Evolutionary conservation across 2,888 invertebrate genomes (phyloP), one percentile per base, ranked within the genome.

Genomic region (Tetanocera ferruginea): DNA sequence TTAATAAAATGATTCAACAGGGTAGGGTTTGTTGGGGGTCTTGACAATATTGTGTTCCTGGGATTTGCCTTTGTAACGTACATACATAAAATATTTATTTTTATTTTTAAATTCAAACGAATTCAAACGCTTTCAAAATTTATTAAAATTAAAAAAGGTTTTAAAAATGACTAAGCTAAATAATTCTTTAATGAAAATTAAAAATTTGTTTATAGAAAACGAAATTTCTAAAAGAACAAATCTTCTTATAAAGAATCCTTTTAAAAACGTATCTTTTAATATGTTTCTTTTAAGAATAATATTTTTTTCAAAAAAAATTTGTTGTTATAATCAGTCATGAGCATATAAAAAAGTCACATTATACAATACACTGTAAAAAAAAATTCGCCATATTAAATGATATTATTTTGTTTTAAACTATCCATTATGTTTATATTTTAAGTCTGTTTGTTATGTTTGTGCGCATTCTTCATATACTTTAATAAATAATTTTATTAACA

Each of bases 381-480:
- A 11, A 43, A 11, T 43, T 43, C 43, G 43, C 43, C 43, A 11
- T 43, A 43, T 11, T 43, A 2, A 43, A 11, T 1, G 43, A 43
- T 43, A 43, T 43, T 43, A 11, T 11, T 43, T 43, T 43, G 43
- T 14, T 43, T 11, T 11, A 43, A 43, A 11, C 23, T 60, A 60
- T 19, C 5, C 57, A 60, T 64, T 64, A 31, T 64, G 64, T 64
- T 34, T 64, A 6, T 25, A 14, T 25, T 31, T 64, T 64, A 64
- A 64, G 51, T 69, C 69, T 49, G 23, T 49, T 67, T 43, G 49
- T 69, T 69, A 69, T 69, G 51, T 55, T 71, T 71, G 31, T 71
- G 51, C 1, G n/a, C 52, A 52, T 55, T 71, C 34, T 51, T 51
- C 28, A 49, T 51, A 51, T 4, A 60, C 25, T 11, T 1, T 11